phyloP scores from a whole-genome alignment of 2,888 invertebrate species.

The Drosophila lutescens region DNA sequence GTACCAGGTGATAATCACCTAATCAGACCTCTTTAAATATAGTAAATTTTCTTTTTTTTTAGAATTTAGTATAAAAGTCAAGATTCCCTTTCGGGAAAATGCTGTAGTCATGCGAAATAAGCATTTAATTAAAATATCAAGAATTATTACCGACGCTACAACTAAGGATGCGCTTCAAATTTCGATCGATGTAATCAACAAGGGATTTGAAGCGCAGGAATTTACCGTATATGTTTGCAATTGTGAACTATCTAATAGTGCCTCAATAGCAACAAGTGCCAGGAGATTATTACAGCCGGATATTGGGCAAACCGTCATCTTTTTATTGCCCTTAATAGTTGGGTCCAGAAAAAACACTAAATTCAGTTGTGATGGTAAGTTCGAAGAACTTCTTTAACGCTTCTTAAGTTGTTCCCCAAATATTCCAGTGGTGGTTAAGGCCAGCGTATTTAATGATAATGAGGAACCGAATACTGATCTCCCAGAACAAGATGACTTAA shows the following conservation, averaged over 20 bases:
- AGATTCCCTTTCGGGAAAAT: conserved; percentile 80
- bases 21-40: too few relatives aligned
- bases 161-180: conserved; percentile 76
- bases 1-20: conserved; percentile 61
- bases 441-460: not conserved
- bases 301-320: conserved; percentile 67
- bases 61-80: conserved; percentile 76
- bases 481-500: not conserved
- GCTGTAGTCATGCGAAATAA: conserved; percentile 46
- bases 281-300: conserved; percentile 67
- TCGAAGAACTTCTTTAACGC: not conserved
- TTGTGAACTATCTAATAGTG: conserved; percentile 62
- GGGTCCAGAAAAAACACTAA: conserved; percentile 52
- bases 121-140: conserved; percentile 67
- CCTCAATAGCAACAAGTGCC: conserved; percentile 55
- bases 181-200: conserved; percentile 71
- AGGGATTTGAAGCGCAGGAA: conserved; percentile 58
- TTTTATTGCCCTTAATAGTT: conserved; percentile 71
- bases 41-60: not conserved
- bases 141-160: conserved; percentile 78
- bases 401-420: not conserved
- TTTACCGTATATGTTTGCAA: conserved; percentile 68
- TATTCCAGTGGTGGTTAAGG: conserved; percentile 38
- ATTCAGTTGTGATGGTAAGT: conserved; percentile 71
- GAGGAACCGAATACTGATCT: not conserved